Base-by-base conservation (phyloP, 2,888 invertebrate species). In the Meiosimyza platycephala region DNA sequence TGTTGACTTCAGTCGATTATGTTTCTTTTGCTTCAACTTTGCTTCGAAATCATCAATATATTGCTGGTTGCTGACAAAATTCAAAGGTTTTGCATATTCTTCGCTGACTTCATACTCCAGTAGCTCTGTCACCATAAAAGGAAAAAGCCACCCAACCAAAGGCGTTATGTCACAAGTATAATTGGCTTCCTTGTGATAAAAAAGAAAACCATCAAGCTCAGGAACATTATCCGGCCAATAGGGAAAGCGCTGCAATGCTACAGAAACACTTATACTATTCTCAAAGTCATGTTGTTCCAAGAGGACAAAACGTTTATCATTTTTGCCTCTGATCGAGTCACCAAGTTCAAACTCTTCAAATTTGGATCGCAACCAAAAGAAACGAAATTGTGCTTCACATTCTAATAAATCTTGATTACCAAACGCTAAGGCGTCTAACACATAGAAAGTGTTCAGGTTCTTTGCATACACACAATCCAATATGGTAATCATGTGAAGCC, bases 81-180 rank as follows among this genome's bases (percentile, higher is more conserved):
- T 40, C 40, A 40, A 40, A 40, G 40, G 40, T 9, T 40, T 40
- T 40, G 4, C 40, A 40, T 40, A 40, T 4, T 74, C 78, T 15
- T 80, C 67, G 74, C 89, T 85, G 0, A 92, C 87, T 0, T 76
- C 13, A 18, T 81, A 64, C 1, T 77, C 76, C 2, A 86, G 74
- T 6, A 95, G 89, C 87, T 97, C 96, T 1, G 92, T 91, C 11
- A 97, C 83, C 97, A 98, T 97, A 84, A 90, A 96, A 0, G 94
- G 91, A 83, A 93, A 96, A 2, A 99, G 88, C 98, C 98, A 99
- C 1, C 94, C 93, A 1, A 98, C 96, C 11, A 99, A 87, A 0
- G 98, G 97, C 0, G 96, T 95, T 65, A 90, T 87, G 3, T 95
- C 96, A 68, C 91, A 89, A 9, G 90, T 90, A 83, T 99, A 99